Base-by-base conservation (phyloP, 2,797 vertebrate species). In the Todus mexicanus region DNA sequence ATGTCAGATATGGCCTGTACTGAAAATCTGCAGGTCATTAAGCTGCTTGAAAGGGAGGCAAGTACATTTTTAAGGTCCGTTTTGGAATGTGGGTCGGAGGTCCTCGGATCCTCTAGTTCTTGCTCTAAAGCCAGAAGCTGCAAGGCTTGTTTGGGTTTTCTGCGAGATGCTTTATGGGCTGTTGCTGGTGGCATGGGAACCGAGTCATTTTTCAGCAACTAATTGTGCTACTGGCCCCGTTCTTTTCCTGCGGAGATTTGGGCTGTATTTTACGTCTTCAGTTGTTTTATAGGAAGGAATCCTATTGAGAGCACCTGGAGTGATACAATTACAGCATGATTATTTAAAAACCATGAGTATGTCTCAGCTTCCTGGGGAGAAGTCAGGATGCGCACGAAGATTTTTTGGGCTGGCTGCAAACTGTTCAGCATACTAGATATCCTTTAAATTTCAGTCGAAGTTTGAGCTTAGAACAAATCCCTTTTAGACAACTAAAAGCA, bases 221-320 rank as follows among this genome's bases (percentile, higher is more conserved):
- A 70, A 81, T 53, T 74, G 71, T 57, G 70, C 37, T 77, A 18
- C 64, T 92, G 89, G 71, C 83, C 87, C 51, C 0, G 1, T 61
- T 75, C 66, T 84, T 73, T 87, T 92, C 87, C 87, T 93, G 82
- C 2, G 3, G 89, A 19, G 13, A 72, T 90, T 68, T 91, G 57
- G 79, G 77, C 29, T 4, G 6, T 60, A n/a, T 59, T 87, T 90
- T 79, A 86, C 53, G 38, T 61, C 80, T 90, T 84, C 7, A 38
- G 57, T 70, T 82, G 66, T 75, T 95, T 92, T 84, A 74, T 60
- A 85, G 68, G 56, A 91, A 82, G 53, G 56, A 79, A 89, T 73
- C 57, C 76, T 86, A 61, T 59, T 76, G 84, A 88, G 79, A 82
- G 79, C 68, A 90, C 76, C 65, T 86, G 64, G 66, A 85, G 33